A percentile compares a stretch with the other conserved stretches of the same genome.
phyloP scores from a whole-genome alignment of 1,140 invertebrate genomes.

The Antheraea pernyi region DNA sequence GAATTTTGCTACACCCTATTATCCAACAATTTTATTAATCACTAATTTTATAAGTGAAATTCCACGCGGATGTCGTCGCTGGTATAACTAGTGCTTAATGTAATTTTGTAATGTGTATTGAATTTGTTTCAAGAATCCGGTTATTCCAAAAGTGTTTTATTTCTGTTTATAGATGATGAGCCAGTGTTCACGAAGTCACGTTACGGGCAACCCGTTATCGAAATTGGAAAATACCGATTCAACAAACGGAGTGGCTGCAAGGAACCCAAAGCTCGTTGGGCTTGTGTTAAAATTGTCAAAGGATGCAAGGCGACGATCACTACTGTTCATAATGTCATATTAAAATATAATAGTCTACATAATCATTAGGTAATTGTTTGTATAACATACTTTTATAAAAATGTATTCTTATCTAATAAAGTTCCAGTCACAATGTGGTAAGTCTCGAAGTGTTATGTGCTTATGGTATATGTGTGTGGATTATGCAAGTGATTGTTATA shows the following conservation, averaged over 20 bases:
- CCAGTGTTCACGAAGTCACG: constrained; percentile 28
- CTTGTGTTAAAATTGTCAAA: constrained; percentile 31
- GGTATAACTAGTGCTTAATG: too few relatives aligned
- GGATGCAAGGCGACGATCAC: constrained; percentile 43
- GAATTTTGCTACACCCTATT: too few relatives aligned
- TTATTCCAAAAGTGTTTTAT: background rate
- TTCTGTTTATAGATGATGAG: constrained; percentile 16
- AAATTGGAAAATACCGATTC: constrained; percentile 36
- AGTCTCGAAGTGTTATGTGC: too few relatives aligned
- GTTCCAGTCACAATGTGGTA: too few relatives aligned
- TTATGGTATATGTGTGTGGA: too few relatives aligned
- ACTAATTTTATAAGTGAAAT: too few relatives aligned
- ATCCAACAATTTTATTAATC: too few relatives aligned
- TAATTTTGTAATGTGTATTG: too few relatives aligned
- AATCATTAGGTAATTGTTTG: constrained; percentile 25
- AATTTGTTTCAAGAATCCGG: too few relatives aligned
- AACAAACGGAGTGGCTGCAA: constrained; percentile 35
- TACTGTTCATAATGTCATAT: constrained; percentile 34
- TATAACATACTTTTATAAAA: background rate
- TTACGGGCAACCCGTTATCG: constrained; percentile 43
- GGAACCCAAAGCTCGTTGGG: constrained; percentile 34
- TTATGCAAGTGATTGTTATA: too few relatives aligned
- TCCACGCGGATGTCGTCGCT: too few relatives aligned
- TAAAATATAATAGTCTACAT: constrained; percentile 25
- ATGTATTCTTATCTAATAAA: too few relatives aligned